Conservation (phyloP, 2,888 invertebrate species). For the Sycophila texana region DNA sequence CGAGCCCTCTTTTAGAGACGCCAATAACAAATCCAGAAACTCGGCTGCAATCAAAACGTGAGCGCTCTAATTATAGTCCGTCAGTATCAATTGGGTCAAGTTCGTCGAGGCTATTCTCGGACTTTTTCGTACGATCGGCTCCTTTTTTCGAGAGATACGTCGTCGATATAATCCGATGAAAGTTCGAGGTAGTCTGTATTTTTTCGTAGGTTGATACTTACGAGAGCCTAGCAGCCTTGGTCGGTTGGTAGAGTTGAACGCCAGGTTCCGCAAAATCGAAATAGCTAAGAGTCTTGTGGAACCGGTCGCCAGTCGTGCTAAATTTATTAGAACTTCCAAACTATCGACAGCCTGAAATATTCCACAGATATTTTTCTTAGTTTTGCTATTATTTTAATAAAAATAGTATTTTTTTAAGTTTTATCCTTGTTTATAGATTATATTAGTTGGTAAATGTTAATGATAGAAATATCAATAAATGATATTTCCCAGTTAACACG, state of each 20-base stretch:
- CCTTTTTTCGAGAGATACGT: too few relatives aligned
- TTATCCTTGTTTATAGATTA: too few relatives aligned
- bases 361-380: too few relatives aligned
- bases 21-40: conserved; percentile 76
- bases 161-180: too few relatives aligned
- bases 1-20: conserved; percentile 74
- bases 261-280: conserved; percentile 78
- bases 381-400: not conserved
- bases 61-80: not conserved
- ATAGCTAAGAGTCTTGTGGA: conserved; percentile 74
- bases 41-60: conserved; percentile 72
- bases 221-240: conserved; percentile 77
- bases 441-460: too few relatives aligned
- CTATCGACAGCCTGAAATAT: conserved; percentile 67
- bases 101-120: too few relatives aligned
- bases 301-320: conserved; percentile 68
- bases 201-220: conserved; percentile 60
- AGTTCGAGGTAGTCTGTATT: too few relatives aligned
- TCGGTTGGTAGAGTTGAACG: conserved; percentile 78
- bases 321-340: conserved; percentile 70
- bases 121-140: too few relatives aligned
- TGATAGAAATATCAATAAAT: too few relatives aligned
- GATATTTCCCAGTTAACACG: too few relatives aligned
- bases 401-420: not conserved
- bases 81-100: not conserved